phyloP scores from a whole-genome alignment of 2,797 vertebrate genomes.

The Bradypodion ventrale region DNA sequence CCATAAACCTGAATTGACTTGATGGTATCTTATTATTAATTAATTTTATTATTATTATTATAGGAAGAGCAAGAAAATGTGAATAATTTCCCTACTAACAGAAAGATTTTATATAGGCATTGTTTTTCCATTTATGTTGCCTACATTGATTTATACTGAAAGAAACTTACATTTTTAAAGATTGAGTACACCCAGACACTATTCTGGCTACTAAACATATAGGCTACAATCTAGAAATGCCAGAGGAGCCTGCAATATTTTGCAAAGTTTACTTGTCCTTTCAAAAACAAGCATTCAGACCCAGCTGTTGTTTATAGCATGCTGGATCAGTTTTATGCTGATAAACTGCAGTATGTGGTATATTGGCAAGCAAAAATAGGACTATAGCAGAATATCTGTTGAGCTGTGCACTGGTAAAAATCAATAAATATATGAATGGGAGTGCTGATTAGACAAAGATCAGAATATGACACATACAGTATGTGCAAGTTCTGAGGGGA shows the following conservation, averaged over 20 bases:
- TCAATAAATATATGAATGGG: neutral
- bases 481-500: neutral
- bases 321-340: neutral
- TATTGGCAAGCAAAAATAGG: neutral
- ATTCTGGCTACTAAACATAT: neutral
- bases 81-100: slow-evolving; percentile 24
- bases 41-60: no score
- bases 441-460: neutral
- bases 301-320: neutral
- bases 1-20: no score
- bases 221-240: neutral
- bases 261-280: neutral
- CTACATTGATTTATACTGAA: neutral
- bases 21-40: no score
- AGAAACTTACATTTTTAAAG: neutral
- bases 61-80: slow-evolving; percentile 1
- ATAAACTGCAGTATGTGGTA: neutral
- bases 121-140: neutral
- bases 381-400: neutral
- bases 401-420: neutral
- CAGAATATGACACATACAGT: neutral
- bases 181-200: neutral
- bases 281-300: no score
- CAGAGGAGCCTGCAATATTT: neutral
- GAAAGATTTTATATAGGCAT: accelerated